These are phyloP conservation scores for Poeciliopsis occidentalis DNA, from an alignment of 2,113 vertebrate genomes.

Conservation along the genomic window DNA sequence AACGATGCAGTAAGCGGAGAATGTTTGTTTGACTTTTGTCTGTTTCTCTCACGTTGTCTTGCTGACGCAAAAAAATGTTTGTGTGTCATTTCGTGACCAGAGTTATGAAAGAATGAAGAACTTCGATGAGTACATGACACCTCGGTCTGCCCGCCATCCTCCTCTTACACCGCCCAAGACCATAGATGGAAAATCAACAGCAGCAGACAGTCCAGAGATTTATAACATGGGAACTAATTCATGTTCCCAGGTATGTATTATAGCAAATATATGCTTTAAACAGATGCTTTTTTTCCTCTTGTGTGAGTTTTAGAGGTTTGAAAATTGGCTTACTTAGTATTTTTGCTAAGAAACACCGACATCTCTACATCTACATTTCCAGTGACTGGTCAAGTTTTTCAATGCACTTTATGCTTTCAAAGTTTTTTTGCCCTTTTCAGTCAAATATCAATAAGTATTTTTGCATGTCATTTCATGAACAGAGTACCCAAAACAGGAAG, in stretches of 20 bases:
- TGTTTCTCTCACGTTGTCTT: too few relatives aligned
- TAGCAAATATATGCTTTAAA: neutral
- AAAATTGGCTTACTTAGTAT: neutral
- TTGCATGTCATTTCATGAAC: neutral
- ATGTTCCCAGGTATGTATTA: constrained; percentile 11
- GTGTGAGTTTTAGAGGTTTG: neutral
- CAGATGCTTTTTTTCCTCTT: neutral
- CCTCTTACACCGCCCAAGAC: neutral
- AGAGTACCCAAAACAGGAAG: neutral
- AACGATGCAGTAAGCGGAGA: neutral
- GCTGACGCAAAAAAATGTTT: neutral
- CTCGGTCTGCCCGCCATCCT: constrained; percentile 15
- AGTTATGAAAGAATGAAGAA: neutral
- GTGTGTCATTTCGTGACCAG: constrained; percentile 4
- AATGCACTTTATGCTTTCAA: too few relatives aligned
- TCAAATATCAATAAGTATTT: too few relatives aligned
- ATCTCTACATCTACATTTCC: too few relatives aligned
- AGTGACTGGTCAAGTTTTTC: too few relatives aligned
- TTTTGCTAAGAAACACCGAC: too few relatives aligned
- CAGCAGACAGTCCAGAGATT: accelerated
- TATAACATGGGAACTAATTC: too few relatives aligned
- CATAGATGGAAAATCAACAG: neutral
- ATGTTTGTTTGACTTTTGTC: neutral
- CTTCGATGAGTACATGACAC: neutral
- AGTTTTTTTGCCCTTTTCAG: too few relatives aligned